phyloP scores from a whole-genome alignment of 2,797 vertebrate genomes.

The Rhinella marina region DNA sequence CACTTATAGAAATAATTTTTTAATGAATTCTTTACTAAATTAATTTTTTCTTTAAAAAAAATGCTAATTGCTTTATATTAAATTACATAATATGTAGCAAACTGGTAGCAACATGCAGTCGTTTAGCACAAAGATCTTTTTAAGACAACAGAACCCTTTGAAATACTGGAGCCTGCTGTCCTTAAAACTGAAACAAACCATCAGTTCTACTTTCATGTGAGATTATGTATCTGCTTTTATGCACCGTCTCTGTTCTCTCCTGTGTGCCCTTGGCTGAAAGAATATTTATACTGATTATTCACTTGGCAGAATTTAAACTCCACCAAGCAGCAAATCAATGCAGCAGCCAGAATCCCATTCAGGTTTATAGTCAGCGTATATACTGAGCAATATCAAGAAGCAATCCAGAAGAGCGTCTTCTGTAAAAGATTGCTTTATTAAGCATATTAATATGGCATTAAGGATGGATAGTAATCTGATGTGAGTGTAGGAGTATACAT shows the following conservation, averaged over 20 bases:
- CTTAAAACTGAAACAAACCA: slow-evolving; percentile 31
- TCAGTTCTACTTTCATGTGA: slow-evolving; percentile 37
- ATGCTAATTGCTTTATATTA: not conserved
- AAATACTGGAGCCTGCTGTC: slow-evolving; percentile 20
- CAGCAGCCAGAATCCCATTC: slow-evolving; percentile 15
- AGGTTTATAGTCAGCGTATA: slow-evolving; percentile 24
- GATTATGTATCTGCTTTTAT: slow-evolving; percentile 34
- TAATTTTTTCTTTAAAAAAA: not conserved
- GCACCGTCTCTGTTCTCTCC: not conserved
- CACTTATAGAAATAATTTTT: not conserved
- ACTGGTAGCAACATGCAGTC: not conserved
- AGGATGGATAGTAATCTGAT: not conserved
- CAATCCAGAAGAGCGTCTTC: not conserved
- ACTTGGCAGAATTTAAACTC: slow-evolving; percentile 41
- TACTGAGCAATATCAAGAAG: slow-evolving; percentile 7
- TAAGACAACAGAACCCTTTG: slow-evolving; percentile 2
- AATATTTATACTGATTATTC: slow-evolving; percentile 52
- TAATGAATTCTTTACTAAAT: not conserved
- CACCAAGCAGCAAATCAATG: slow-evolving; percentile 39
- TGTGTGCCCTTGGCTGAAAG: slow-evolving; percentile 39
- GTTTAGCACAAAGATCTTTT: not conserved
- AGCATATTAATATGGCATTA: slow-evolving; percentile 16
- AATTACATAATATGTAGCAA: not conserved
- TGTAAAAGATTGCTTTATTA: slow-evolving; percentile 10
- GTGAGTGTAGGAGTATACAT: not conserved